Evolutionary conservation across 1,140 invertebrate genomes (phyloP), one percentile per base, ranked within the genome.

Genomic region (Zelostemma sp.): DNA sequence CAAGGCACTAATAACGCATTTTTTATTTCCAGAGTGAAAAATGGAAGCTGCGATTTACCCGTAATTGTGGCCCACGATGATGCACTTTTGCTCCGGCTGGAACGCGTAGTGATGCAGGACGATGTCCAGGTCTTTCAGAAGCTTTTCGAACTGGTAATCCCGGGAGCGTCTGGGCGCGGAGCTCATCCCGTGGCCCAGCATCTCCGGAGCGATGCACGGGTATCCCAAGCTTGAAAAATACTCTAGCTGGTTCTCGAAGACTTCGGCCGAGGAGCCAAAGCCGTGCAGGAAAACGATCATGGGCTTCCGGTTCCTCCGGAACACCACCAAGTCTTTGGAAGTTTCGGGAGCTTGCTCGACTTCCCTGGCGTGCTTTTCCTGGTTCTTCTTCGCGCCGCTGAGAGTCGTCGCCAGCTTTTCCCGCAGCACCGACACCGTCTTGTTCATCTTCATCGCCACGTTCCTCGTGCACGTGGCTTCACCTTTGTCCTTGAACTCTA

Each of bases 141-240:
- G 83, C 68, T 89, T 89, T 45, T 85, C 80, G 74, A 93, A 93
- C 17, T 86, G 87, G 78, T 93, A 93, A 47, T 88, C 87, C 28
- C 80, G 84, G 4, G 81, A 68, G 28, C 87, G 83, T 63, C 86
- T 78, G 6, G 91, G 90, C 14, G 89, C 87, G 41, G 88, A 88
- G 68, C 91, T 93, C 61, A 90, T 86, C 1, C 92, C 92, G 80
- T 93, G 92, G 1, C 92, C 91, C 15, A 93, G 80, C 74, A 93
- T 82, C 76, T 93, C 92, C 2, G 90, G 89, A 0, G 90, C 91
- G 35, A 92, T 81, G 46, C 92, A 88, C 70, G 92, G 90, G 81
- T 89, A 91, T 0, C 90, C 91, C 51, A 86, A 80, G 28, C 77
- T 80, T 1, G 86, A 80, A 77, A 93, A 91, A 80, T 89, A 91